Evolutionary conservation across 1,140 invertebrate species (phyloP), one percentile per base, ranked within the genome.

Genomic region (Brachionus asplanchnoidis): DNA sequence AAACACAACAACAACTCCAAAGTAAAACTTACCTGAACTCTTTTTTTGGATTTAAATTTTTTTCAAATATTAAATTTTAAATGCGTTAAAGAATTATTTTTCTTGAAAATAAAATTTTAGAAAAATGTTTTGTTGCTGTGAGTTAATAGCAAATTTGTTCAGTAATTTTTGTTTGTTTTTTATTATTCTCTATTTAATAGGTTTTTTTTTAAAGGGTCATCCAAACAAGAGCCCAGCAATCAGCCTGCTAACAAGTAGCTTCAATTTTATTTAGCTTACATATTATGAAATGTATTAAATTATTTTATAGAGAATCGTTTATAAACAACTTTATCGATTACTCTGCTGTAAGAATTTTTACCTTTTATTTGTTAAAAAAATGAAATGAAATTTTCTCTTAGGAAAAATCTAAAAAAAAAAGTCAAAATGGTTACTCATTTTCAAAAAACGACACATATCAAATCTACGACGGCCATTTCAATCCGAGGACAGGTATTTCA

Each of bases 71-170:
- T 28, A 14, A 32, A 46, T 46, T 70, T 40, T 32, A 26, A 36
- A 36, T 70, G 60, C 60, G 20, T 66, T 26, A 73, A 73, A 73
- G 36, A 26, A 73, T 32, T 42, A 36, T 73, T 73, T 14, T 73
- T 36, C 11, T 36, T 36, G 32, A 36, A 7, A 36, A 36, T 36
- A 36, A 36, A 36, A 36, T 42, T 42, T 42, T 42, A 75, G 40
- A 40, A 17, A 75, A 40, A 77, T 77, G 73, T 46, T 50, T 77
- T 77, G 73, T 36, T 77, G 73, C 26, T 77, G 73, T 50, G 42
- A 77, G 3, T 26, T 77, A 14, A 50, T 77, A 23, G n/a, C 20
- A 8, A 77, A 50, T 77, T 77, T 77, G 26, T 77, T 77, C 40
- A 50, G 73, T 77, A 77, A 77, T 23, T 77, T 36, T 77, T 28